Conservation (phyloP, 1,140 invertebrate genomes). For the silkworm (Bombyx mori) region ASM3026992v2 NC_085109.1:10864001-10864500, state of each 20-base stretch:
- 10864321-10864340: conserved; percentile 80
- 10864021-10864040: conserved; percentile 63
- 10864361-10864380: conserved; percentile 78
- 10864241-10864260: not conserved
- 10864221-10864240: conserved; percentile 9
- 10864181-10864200: conserved; percentile 78
- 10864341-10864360: conserved; percentile 76
- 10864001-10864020: conserved; percentile 67
- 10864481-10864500: conserved; percentile 84
- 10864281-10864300: conserved; percentile 4
- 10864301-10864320: conserved; percentile 75
- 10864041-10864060: conserved; percentile 24
- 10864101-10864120: conserved; percentile 29
- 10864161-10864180: conserved; percentile 77
- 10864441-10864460: conserved; percentile 87
- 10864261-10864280: not conserved
- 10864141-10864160: conserved; percentile 77
- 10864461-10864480: conserved; percentile 84
- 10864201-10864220: conserved; percentile 75
- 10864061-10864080: no score
- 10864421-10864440: conserved; percentile 83
- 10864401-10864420: conserved; percentile 80
- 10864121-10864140: conserved; percentile 53
- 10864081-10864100: no score
- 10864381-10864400: conserved; percentile 81